A percentile compares a stretch with the other conserved stretches of the same genome.
Conservation (phyloP, 1,140 invertebrate genomes). For the Heliconius eleuchia region DNA sequence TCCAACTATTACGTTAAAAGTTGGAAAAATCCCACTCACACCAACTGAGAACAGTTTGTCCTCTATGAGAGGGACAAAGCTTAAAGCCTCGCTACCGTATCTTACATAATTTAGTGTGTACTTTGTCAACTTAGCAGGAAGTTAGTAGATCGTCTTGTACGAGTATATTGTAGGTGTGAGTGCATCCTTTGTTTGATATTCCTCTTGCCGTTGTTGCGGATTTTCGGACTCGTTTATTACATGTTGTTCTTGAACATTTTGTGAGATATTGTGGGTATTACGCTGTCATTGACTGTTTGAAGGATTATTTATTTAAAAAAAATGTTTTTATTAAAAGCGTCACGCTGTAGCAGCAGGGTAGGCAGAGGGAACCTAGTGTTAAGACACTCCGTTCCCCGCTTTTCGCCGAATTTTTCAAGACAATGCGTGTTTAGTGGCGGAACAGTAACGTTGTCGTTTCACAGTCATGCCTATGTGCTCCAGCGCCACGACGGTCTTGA, state of each 20-base stretch:
- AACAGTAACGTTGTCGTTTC: too few relatives aligned
- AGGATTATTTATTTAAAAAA: too few relatives aligned
- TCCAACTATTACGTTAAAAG: not conserved
- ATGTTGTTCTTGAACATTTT: not conserved
- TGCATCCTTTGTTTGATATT: constrained; percentile 16
- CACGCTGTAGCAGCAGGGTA: too few relatives aligned
- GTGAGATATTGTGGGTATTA: not conserved
- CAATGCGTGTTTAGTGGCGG: too few relatives aligned
- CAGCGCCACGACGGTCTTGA: too few relatives aligned
- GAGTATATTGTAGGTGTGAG: constrained; percentile 7
- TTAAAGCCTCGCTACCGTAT: constrained; percentile 33
- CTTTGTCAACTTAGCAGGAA: constrained; percentile 31
- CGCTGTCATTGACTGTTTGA: not conserved
- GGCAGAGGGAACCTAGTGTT: too few relatives aligned
- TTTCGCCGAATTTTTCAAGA: too few relatives aligned
- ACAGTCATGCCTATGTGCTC: too few relatives aligned
- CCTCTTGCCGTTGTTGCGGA: constrained; percentile 13
- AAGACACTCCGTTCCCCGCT: too few relatives aligned
- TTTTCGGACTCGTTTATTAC: constrained; percentile 6
- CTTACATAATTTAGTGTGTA: constrained; percentile 37
- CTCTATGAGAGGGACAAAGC: constrained; percentile 20
- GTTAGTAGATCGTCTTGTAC: constrained; percentile 18
- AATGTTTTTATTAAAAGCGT: too few relatives aligned
- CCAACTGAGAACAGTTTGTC: constrained; percentile 19
- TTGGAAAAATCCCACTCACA: not conserved